Evolutionary conservation across 2,888 invertebrate species (phyloP), one percentile per base, ranked within the genome.

Genomic region (Macrosiphum euphorbiae): DNA sequence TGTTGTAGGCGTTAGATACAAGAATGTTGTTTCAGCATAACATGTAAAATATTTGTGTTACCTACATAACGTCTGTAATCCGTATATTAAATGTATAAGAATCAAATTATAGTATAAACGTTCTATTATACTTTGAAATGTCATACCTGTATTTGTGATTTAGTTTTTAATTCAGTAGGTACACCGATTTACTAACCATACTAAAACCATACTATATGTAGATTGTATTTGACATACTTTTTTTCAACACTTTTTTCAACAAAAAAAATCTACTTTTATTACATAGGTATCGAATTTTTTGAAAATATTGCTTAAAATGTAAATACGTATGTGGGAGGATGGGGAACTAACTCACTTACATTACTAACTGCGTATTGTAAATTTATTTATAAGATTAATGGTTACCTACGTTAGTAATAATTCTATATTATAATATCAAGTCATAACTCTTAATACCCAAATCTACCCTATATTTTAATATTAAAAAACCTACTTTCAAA

Each of bases 11-110:
- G 78, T 26, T 91, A 44, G 84, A 55, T 84, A 52, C 16, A 84
- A 91, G 84, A 91, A 84, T 91, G 78, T 91, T 91, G 84, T 91
- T 41, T 84, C 41, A 28, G 52, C n/a, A 28, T 13, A 91, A 55
- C 26, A 20, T 20, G 8, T 3, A 78, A 78, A 7, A 78, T 78
- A 78, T 78, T 78, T 78, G 20, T 78, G 8, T 41, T 24, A 20
- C 35, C 78, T 78, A 20, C 8, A 78, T 78, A 78, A 78, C 35
- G 35, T 35, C 20, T 26, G 20, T 47, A 47, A 47, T 47, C 47
- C 47, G 47, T 35, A 78, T 28, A 78, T 8, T 20, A 47, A 28
- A 86, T 44, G 47, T 86, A 86, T 28, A 47, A 86, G 47, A 28
- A 86, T 1, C 28, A 47, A 47, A 44, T 28, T 44, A 78, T 13